Evolutionary conservation across 2,797 vertebrate species (phyloP).

Genomic region (Sebastes cheni): DNA sequence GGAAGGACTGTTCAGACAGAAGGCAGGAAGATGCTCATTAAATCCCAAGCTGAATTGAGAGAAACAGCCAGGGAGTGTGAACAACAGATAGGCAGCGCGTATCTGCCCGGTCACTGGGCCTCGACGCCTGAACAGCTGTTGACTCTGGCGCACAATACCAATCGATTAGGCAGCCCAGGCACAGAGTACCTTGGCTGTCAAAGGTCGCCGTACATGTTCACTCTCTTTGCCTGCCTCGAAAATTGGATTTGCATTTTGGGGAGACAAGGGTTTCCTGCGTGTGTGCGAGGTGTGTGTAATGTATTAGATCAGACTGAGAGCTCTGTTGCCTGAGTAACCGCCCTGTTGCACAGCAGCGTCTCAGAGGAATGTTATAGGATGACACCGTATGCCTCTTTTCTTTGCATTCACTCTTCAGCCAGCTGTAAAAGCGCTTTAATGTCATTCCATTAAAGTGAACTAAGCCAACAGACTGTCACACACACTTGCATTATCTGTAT

Average conservation of each 20-base stretch:
- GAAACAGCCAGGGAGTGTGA: slow-evolving; percentile 19
- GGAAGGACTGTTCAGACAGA: slow-evolving; percentile 1
- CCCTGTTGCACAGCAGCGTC: slow-evolving; percentile 13
- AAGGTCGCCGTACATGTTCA: slow-evolving; percentile 43
- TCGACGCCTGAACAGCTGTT: slow-evolving; percentile 45
- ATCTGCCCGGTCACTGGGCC: slow-evolving; percentile 29
- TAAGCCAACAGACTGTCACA: slow-evolving; percentile 66
- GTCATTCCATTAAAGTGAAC: slow-evolving; percentile 62
- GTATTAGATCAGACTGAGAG: slow-evolving; percentile 37
- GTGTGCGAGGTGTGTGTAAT: slow-evolving; percentile 44
- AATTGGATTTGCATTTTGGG: slow-evolving; percentile 63
- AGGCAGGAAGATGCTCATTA: slow-evolving; percentile 40
- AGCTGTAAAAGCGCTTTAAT: slow-evolving; percentile 66
- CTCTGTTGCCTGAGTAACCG: slow-evolving; percentile 58
- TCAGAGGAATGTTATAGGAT: slow-evolving; percentile 18
- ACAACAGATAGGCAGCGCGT: not conserved
- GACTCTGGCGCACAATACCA: slow-evolving; percentile 36
- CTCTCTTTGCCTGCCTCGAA: slow-evolving; percentile 27
- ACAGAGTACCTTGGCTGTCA: slow-evolving; percentile 17
- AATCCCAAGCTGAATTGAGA: slow-evolving; percentile 3
- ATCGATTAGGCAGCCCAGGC: slow-evolving; percentile 59
- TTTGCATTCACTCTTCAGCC: slow-evolving; percentile 51
- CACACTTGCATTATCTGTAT: slow-evolving; percentile 65
- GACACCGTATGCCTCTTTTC: slow-evolving; percentile 16
- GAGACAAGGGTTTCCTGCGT: slow-evolving; percentile 48